Conservation (phyloP, 2,113 vertebrate genomes). For the Panthera leo region DNA sequence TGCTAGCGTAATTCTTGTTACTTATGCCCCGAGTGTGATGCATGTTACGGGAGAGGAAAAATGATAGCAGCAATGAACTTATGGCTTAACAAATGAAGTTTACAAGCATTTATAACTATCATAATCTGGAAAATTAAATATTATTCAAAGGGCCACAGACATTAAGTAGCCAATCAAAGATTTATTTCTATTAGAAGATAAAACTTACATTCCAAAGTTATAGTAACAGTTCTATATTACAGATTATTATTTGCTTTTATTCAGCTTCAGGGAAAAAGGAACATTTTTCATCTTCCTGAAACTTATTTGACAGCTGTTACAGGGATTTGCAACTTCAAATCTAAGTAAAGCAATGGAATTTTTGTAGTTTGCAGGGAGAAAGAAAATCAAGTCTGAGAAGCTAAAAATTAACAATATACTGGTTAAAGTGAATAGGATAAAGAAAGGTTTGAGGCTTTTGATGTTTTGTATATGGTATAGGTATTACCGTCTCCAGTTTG, state of each 20-base stretch:
- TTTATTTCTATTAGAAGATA: not conserved
- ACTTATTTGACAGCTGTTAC: not conserved
- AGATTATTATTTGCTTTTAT: not conserved
- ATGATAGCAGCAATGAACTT: not conserved
- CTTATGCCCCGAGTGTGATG: not conserved
- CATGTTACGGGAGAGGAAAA: not conserved
- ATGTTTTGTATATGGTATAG: not conserved
- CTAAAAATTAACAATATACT: not conserved
- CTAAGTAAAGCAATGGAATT: not conserved
- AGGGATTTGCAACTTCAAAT: not conserved
- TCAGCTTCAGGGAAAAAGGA: not conserved
- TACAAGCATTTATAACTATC: not conserved
- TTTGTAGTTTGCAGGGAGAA: not conserved
- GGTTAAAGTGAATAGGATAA: not conserved
- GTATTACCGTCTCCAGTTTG: not conserved
- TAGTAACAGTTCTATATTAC: not conserved
- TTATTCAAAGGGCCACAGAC: not conserved
- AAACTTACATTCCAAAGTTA: not conserved
- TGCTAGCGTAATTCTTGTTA: not conserved
- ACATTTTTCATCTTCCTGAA: not conserved
- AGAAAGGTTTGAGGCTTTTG: not conserved
- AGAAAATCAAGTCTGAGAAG: not conserved
- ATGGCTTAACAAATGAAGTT: not conserved
- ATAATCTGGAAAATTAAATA: constrained; percentile 21
- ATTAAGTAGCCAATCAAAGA: not conserved